phyloP scores from a whole-genome alignment of 35 echinoderm and acorn worm species.

The Anneissia japonica region DNA sequence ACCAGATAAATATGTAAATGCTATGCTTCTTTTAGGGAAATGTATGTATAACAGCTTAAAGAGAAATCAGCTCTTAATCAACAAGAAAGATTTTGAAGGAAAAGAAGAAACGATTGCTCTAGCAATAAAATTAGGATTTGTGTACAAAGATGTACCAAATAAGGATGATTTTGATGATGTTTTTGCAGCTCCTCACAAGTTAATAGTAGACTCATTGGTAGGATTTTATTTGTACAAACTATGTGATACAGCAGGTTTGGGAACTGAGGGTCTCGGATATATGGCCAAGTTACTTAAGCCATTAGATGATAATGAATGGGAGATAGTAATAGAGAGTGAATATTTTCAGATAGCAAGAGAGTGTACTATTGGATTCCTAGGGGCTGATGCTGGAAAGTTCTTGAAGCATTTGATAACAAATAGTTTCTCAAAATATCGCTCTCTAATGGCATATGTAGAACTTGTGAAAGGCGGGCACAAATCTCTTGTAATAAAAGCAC shows the following conservation, averaged over 20 bases:
- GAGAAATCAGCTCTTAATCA: not conserved
- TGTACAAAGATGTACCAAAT: not conserved
- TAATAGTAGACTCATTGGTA: not conserved
- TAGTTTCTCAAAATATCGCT: not conserved
- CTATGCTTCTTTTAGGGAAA: not conserved
- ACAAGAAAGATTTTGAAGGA: not conserved
- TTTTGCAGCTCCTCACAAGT: not conserved
- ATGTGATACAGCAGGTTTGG: not conserved
- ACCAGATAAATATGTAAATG: not conserved
- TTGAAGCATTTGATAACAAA: not conserved
- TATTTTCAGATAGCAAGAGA: not conserved
- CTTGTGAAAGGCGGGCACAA: not conserved
- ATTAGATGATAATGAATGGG: not conserved
- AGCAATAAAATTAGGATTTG: not conserved
- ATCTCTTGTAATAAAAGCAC: not conserved
- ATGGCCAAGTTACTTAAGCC: not conserved
- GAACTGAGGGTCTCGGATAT: not conserved
- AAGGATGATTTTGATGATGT: not conserved
- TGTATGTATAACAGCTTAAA: not conserved
- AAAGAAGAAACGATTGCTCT: not conserved
- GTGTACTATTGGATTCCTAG: not conserved
- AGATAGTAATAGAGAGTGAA: not conserved
- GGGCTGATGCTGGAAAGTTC: not conserved
- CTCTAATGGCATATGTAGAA: not conserved
- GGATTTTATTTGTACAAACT: not conserved